Evolutionary conservation across 2,888 invertebrate species (phyloP), one percentile per base, ranked within the genome.

Genomic region (Nipponacmea schrenckii): DNA sequence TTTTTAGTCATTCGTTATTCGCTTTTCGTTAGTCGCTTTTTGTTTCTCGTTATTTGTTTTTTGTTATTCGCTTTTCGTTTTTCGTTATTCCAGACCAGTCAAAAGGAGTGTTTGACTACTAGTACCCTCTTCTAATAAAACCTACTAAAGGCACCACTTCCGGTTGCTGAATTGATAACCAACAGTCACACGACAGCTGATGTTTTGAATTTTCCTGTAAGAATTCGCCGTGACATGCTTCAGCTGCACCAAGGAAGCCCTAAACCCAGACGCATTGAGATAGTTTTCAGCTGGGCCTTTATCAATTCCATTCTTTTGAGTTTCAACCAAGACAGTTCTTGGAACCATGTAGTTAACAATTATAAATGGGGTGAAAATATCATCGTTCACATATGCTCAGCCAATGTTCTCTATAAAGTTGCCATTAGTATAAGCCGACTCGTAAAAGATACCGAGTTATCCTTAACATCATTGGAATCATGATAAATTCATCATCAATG

Each of bases 161-260:
- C n/a, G 20, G 56, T 56, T 56, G 56, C 20, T 20, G 56, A 56
- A 56, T 20, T 56, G 56, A 17, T 56, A 20, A 20, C 20, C 8
- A 56, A 56, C 56, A 56, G 56, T 20, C 56, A 56, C 56, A 56
- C 50, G 56, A 56, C 56, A 20, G 56, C 56, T 56, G 56, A 56
- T 20, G 5, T 56, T 17, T 5, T 17, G 5, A 56, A 1, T 56
- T 56, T 56, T 56, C 20, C 15, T 17, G 20, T 20, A 20, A 56
- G 56, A 20, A 17, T 56, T 8, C n/a, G 20, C n/a, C 5, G 56
- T 8, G 56, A 56, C 20, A 17, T 56, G 5, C n/a, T 20, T 56
- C 20, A 56, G n/a, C 20, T 56, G 2, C 56, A 56, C 10, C 56
- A 17, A 20, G 12, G 20, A 20, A 56, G 56, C 56, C 56, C 20